These are phyloP conservation scores for Clinocottus analis DNA, from an alignment of 2,113 vertebrate species.

Conservation along the genomic window DNA sequence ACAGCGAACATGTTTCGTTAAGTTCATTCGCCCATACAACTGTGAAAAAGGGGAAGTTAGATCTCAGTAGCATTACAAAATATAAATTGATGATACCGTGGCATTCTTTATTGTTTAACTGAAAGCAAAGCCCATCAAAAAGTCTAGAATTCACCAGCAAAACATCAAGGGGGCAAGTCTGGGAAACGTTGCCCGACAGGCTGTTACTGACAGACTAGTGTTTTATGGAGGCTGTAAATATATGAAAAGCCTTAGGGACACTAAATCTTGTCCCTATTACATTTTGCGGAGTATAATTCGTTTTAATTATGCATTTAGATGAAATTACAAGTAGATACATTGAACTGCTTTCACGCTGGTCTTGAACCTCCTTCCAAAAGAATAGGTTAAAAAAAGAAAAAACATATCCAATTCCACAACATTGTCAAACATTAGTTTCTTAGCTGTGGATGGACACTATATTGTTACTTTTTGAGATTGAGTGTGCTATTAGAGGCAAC, in stretches of 20 bases:
- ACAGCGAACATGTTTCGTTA: neutral
- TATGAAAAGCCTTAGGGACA: conserved; percentile 71
- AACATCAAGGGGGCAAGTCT: conserved; percentile 71
- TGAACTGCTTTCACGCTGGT: conserved; percentile 50
- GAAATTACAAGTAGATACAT: conserved; percentile 72
- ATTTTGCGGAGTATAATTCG: conserved; percentile 69
- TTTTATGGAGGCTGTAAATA: conserved; percentile 82
- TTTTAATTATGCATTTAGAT: conserved; percentile 79
- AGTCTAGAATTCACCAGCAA: conserved; percentile 54
- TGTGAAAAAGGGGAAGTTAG: neutral
- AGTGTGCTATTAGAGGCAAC: neutral
- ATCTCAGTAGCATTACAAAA: conserved; percentile 8
- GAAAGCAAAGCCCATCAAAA: conserved; percentile 51
- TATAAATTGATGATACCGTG: neutral
- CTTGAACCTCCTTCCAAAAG: neutral
- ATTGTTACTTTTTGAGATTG: neutral
- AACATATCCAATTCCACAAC: neutral
- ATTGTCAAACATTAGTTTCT: neutral
- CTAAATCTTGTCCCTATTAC: conserved; percentile 74
- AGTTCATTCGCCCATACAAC: neutral
- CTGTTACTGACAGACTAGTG: conserved; percentile 74
- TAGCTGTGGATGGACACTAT: neutral
- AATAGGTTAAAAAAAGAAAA: neutral
- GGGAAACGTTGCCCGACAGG: conserved; percentile 68
- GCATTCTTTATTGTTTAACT: conserved; percentile 27